A percentile compares a stretch with the other conserved stretches of the same genome.
These are phyloP conservation scores for Cheilosia urbana DNA, from an alignment of 2,888 invertebrate species.

Conservation along the genomic window DNA sequence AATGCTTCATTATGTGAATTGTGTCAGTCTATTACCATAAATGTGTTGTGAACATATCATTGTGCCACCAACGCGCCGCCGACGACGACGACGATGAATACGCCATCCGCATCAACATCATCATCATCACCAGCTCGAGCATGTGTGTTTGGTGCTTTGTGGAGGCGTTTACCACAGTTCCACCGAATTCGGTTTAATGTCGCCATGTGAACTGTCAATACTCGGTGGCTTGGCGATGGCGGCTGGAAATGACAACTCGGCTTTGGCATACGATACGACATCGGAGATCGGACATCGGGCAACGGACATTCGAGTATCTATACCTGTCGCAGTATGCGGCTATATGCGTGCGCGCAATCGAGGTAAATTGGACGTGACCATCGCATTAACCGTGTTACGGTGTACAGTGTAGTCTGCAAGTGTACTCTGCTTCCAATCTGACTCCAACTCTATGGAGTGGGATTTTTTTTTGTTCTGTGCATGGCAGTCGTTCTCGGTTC, in stretches of 20 bases:
- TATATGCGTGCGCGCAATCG: slow-evolving; percentile 45
- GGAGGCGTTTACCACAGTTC: slow-evolving; percentile 69
- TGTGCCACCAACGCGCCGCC: slow-evolving; percentile 15
- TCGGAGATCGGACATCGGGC: no score
- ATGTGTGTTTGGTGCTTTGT: slow-evolving; percentile 19
- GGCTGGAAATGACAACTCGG: slow-evolving; percentile 59
- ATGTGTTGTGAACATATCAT: slow-evolving; percentile 73
- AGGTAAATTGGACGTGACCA: slow-evolving; percentile 76
- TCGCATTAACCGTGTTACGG: slow-evolving; percentile 76
- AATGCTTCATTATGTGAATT: slow-evolving; percentile 80
- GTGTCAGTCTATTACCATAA: slow-evolving; percentile 83
- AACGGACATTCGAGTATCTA: slow-evolving; percentile 11
- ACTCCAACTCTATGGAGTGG: slow-evolving; percentile 23
- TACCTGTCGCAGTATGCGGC: slow-evolving; percentile 46
- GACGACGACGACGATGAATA: neutral
- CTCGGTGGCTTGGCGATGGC: neutral
- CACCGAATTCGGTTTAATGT: slow-evolving; percentile 69
- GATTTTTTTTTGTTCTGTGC: slow-evolving; percentile 52
- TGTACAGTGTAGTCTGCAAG: slow-evolving; percentile 23
- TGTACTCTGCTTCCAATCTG: slow-evolving; percentile 24
- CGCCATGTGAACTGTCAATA: slow-evolving; percentile 75
- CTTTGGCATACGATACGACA: slow-evolving; percentile 33
- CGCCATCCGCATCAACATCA: slow-evolving; percentile 38
- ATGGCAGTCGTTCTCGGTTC: slow-evolving; percentile 22
- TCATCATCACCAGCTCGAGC: slow-evolving; percentile 37